Percentiles rank a stretch among this genome's conserved stretches.
Conservation (phyloP, 2,113 vertebrate species). For the Raja brachyura region DNA sequence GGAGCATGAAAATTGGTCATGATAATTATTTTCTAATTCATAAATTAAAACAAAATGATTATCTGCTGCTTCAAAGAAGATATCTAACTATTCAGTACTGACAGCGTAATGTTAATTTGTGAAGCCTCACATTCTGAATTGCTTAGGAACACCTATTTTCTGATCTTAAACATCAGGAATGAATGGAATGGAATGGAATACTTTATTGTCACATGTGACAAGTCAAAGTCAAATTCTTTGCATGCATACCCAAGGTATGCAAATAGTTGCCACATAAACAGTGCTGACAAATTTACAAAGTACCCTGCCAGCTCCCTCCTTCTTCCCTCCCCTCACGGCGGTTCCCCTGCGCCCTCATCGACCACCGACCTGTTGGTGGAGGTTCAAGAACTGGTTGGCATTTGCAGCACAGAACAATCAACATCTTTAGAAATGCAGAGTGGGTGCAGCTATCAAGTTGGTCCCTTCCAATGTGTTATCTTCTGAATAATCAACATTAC, state of each 20-base stretch:
- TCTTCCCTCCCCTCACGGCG: too few species aligned
- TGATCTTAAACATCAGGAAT: not conserved
- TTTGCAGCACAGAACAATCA: not conserved
- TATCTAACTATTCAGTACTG: not conserved
- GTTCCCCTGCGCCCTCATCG: too few species aligned
- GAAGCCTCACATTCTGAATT: not conserved
- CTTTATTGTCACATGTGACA: too few species aligned
- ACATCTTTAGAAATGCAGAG: not conserved
- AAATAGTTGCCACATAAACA: too few species aligned
- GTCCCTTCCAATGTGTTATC: not conserved
- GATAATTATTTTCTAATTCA: not conserved
- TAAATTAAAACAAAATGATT: not conserved
- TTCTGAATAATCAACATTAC: not conserved
- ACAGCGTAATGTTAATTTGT: not conserved
- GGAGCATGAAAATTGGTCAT: not conserved
- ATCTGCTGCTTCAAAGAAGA: not conserved
- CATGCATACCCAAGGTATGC: too few species aligned
- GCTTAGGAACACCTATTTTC: not conserved
- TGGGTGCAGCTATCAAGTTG: not conserved
- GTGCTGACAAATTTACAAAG: too few species aligned
- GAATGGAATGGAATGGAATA: too few species aligned
- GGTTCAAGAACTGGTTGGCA: not conserved
- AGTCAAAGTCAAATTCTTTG: too few species aligned
- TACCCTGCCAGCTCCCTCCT: too few species aligned
- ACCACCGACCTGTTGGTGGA: not conserved